A percentile compares a stretch with the other conserved stretches of the same genome.
Evolutionary conservation across 35 echinoderm and acorn worm species (phyloP).

Genomic region (Holothuria glaberrima): DNA sequence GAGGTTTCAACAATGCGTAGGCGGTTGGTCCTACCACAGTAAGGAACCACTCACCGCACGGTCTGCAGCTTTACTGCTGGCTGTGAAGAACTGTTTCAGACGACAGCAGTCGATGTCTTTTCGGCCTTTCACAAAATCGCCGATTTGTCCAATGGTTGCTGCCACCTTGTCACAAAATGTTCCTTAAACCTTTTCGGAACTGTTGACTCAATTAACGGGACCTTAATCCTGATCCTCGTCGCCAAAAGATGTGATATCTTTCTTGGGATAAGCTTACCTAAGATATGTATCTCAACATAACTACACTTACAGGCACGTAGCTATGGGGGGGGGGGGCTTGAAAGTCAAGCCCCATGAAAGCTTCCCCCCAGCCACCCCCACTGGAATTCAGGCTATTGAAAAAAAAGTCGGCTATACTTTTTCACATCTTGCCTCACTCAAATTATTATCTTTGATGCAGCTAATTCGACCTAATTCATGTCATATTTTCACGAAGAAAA

Average conservation of each 20-base stretch:
- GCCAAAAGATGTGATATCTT: slow-evolving; percentile 38
- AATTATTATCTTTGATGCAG: too few species aligned
- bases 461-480: too few species aligned
- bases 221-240: not conserved
- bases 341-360: too few species aligned
- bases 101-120: slow-evolving; percentile 30
- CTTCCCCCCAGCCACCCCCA: too few species aligned
- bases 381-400: too few species aligned
- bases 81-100: slow-evolving; percentile 34
- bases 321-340: too few species aligned
- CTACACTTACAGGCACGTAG: too few species aligned
- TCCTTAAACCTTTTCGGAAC: not conserved
- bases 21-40: slow-evolving; percentile 46
- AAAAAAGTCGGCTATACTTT: too few species aligned
- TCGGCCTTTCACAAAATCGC: slow-evolving; percentile 34
- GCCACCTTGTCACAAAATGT: not conserved
- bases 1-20: slow-evolving; percentile 33
- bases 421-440: too few species aligned
- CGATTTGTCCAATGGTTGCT: slow-evolving; percentile 27
- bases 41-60: slow-evolving; percentile 52
- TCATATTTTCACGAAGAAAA: too few species aligned
- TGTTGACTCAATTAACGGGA: not conserved
- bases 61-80: slow-evolving; percentile 2
- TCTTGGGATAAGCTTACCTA: too few species aligned
- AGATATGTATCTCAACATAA: too few species aligned